Evolutionary conservation across 2,797 vertebrate genomes (phyloP).

Genomic region (Poeciliopsis paucimaculata): DNA sequence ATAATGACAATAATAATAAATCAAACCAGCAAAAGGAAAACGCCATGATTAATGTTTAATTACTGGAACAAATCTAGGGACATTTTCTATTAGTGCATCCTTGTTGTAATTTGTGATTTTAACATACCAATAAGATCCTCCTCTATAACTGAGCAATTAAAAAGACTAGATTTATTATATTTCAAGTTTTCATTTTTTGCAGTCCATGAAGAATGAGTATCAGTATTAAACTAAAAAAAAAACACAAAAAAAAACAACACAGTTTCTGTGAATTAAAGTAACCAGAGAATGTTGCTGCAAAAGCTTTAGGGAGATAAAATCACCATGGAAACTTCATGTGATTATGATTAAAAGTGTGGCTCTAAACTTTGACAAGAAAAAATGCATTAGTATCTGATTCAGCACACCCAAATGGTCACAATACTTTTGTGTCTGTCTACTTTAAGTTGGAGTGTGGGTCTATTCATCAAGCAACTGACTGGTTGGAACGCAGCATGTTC

Average conservation of each 20-base stretch:
- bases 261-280: neutral
- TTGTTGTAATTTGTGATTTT: conserved; percentile 48
- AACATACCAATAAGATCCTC: conserved; percentile 66
- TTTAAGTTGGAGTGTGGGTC: neutral
- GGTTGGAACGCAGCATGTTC: neutral
- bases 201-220: neutral
- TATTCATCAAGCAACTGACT: neutral
- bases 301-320: neutral
- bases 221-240: neutral
- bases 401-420: neutral
- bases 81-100: conserved; percentile 68
- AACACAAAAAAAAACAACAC: neutral
- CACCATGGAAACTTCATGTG: neutral
- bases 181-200: conserved; percentile 24
- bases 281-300: neutral
- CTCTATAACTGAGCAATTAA: conserved; percentile 61
- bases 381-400: conserved; percentile 1
- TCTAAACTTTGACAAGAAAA: neutral
- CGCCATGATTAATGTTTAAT: conserved; percentile 71
- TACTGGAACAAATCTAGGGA: conserved; percentile 66
- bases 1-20: neutral
- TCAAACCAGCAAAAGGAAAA: conserved; percentile 11
- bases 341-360: conserved; percentile 4
- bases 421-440: neutral
- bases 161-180: conserved; percentile 41